Base-by-base conservation (phyloP, 1,140 invertebrate species). In the Ganaspis sp. region DNA sequence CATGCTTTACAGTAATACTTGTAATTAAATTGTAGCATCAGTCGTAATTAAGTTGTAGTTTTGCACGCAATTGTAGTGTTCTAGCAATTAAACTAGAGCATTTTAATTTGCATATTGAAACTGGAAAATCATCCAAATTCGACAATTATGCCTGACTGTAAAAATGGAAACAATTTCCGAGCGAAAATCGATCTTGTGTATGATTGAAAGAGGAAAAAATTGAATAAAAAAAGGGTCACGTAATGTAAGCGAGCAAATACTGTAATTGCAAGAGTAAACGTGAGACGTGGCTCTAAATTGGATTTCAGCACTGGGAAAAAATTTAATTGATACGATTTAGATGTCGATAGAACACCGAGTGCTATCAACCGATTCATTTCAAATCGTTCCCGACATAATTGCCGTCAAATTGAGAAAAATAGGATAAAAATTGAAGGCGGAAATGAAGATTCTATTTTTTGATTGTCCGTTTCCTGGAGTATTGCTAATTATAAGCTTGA, bases 321-420 rank as follows among this genome's bases (percentile, higher is more conserved):
- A 64, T 64, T 15, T 29, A 64, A 15, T 64, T 64, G 23, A 64
- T 64, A 64, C 26, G 23, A 64, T 64, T 64, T 64, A 64, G 23
- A 64, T 64, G 54, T 64, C 54, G 54, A 64, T 64, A 64, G 42
- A 45, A 45, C n/a, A 15, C 0, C 6, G 19, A 64, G 21, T 9
- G 12, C 42, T 45, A 45, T 45, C 54, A 58, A 58, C 9, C 54
- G 54, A 58, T 26, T 26, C 54, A 29, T 58, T 58, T 58, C 12
- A 26, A 58, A 58, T 58, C 6, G 15, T 58, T 58, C 23, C 54
- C 21, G 19, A 58, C 54, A 58, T 23, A 58, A 58, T 58, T 58
- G 6, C 54, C 11, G 54, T 15, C 19, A 11, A 58, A 26, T 26
- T 54, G 49, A 21, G 49, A 54, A 54, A 54, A 21, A 54, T 23